These are phyloP conservation scores for Parnassius apollo DNA, from an alignment of 2,888 invertebrate genomes.

Conservation along the genomic window DNA sequence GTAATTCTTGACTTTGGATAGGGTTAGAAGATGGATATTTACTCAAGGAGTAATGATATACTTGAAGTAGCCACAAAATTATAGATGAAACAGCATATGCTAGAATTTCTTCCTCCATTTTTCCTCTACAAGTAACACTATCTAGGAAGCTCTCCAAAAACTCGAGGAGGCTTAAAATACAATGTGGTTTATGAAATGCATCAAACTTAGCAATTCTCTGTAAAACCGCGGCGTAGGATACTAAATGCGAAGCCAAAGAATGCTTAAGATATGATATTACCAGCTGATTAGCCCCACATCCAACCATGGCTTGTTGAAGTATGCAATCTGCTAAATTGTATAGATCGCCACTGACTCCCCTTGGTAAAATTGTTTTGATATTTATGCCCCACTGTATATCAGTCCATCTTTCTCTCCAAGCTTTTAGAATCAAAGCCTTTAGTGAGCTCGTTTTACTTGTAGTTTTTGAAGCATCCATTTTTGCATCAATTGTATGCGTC, in stretches of 20 bases:
- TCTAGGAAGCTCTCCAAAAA: constrained; percentile 88
- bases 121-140: constrained; percentile 86
- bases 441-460: constrained; percentile 91
- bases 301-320: constrained; percentile 95
- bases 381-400: constrained; percentile 98
- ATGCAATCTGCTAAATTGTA: constrained; percentile 96
- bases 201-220: constrained; percentile 94
- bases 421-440: constrained; percentile 89
- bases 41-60: constrained; percentile 80
- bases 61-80: constrained; percentile 90
- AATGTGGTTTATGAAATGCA: constrained; percentile 92
- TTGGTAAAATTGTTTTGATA: constrained; percentile 93
- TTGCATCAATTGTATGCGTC: neutral
- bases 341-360: constrained; percentile 96
- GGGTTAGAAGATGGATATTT: constrained; percentile 71
- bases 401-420: constrained; percentile 97
- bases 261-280: constrained; percentile 96
- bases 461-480: constrained; percentile 88
- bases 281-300: constrained; percentile 94
- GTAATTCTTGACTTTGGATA: constrained; percentile 81
- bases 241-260: constrained; percentile 93
- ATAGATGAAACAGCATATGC: constrained; percentile 91
- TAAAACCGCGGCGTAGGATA: constrained; percentile 94
- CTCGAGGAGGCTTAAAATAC: constrained; percentile 91
- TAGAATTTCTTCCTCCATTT: constrained; percentile 93